These are phyloP conservation scores for Drosophila malerkotliana DNA, from an alignment of 1,140 invertebrate genomes.

Conservation along the genomic window DNA sequence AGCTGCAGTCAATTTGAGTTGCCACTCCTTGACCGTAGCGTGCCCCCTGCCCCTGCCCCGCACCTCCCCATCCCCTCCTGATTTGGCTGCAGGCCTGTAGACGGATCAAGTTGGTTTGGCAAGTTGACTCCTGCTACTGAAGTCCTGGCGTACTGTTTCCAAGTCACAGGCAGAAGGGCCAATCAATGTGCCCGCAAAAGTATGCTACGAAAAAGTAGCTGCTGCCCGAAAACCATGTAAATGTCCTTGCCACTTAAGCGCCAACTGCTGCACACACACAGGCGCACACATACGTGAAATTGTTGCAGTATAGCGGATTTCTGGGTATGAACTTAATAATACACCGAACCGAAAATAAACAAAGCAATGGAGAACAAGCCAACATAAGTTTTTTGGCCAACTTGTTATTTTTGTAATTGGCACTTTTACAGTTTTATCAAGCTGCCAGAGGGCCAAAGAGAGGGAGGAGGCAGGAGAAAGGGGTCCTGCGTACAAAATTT, in stretches of 20 bases:
- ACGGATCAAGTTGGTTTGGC: slow-evolving; percentile 49
- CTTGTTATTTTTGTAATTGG: slow-evolving; percentile 76
- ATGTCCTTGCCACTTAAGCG: slow-evolving; percentile 54
- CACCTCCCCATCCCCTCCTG: not conserved
- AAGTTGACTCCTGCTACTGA: slow-evolving; percentile 36
- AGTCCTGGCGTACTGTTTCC: not conserved
- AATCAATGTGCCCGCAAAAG: slow-evolving; percentile 62
- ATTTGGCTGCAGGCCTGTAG: slow-evolving; percentile 49
- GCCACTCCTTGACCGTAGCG: slow-evolving; percentile 7
- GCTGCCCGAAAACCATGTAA: slow-evolving; percentile 50
- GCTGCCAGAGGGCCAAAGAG: not conserved
- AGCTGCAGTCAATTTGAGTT: slow-evolving; percentile 76
- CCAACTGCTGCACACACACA: slow-evolving; percentile 29
- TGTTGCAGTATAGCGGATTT: slow-evolving; percentile 34
- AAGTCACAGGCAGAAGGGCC: slow-evolving; percentile 2
- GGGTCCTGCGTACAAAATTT: not conserved
- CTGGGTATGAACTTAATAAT: slow-evolving; percentile 51
- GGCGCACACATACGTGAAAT: not conserved
- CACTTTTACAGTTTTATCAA: slow-evolving; percentile 59
- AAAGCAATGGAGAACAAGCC: slow-evolving; percentile 1
- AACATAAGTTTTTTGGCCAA: slow-evolving; percentile 52
- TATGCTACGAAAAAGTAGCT: slow-evolving; percentile 65
- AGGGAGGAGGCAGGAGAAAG: not conserved
- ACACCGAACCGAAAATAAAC: slow-evolving; percentile 22
- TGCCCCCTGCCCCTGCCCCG: too few relatives aligned